phyloP scores from a whole-genome alignment of 2,113 vertebrate genomes.

The Callionymus lyra region DNA sequence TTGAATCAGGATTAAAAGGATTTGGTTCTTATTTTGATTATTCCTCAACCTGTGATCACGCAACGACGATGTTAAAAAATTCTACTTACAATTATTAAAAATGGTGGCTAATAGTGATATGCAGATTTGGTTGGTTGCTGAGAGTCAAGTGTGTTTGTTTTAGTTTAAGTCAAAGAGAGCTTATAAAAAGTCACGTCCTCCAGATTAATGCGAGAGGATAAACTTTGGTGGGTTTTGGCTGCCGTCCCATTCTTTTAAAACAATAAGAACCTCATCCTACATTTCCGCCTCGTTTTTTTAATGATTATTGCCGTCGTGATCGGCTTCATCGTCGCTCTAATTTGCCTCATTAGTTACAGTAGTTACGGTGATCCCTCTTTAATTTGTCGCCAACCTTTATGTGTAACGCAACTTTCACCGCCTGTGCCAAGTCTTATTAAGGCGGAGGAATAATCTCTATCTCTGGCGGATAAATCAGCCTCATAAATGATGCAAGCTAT shows the following conservation, averaged over 20 bases:
- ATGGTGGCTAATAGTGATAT: conserved; percentile 66
- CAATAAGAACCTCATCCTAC: conserved; percentile 36
- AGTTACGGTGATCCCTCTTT: conserved; percentile 47
- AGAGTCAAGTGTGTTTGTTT: conserved; percentile 59
- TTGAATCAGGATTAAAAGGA: conserved; percentile 66
- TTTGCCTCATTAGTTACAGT: conserved; percentile 59
- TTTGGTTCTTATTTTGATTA: conserved; percentile 66
- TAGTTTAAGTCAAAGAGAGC: conserved; percentile 52
- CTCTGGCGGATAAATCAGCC: conserved; percentile 30
- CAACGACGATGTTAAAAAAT: conserved; percentile 51
- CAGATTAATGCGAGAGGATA: conserved; percentile 45
- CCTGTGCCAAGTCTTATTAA: conserved; percentile 28
- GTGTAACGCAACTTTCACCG: conserved; percentile 30
- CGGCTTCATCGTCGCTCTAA: conserved; percentile 39
- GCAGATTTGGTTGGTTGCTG: conserved; percentile 65
- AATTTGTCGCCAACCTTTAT: conserved; percentile 40
- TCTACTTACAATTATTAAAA: conserved; percentile 56
- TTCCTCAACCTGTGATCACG: conserved; percentile 51
- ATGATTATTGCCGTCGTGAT: conserved; percentile 38
- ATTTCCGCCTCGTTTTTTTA: conserved; percentile 33
- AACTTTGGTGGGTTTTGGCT: conserved; percentile 45
- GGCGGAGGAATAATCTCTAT: conserved; percentile 29
- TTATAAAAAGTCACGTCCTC: conserved; percentile 42
- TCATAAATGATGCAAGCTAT: conserved; percentile 40
- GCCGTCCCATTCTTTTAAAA: conserved; percentile 31